Conservation (phyloP, 2,888 invertebrate species). For the Ypsolopha scabrella region DNA sequence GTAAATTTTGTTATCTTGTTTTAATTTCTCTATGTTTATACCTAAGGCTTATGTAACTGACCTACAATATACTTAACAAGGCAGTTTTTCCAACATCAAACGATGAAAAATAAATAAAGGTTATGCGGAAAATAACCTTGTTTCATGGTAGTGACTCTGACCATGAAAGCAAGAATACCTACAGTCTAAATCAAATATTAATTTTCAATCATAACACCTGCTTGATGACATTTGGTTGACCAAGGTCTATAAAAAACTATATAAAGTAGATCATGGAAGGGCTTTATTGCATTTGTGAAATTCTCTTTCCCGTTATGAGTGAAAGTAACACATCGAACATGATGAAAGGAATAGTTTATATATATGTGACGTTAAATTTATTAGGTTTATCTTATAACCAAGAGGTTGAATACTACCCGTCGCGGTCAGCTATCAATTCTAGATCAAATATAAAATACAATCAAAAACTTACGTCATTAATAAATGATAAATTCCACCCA, state of each 20-base stretch:
- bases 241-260: conserved; percentile 38
- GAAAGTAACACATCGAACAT: background rate
- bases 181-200: conserved; percentile 47
- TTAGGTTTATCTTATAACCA: conserved; percentile 16
- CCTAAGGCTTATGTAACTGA: background rate
- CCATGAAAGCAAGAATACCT: conserved; percentile 15
- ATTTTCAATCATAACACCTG: conserved; percentile 66
- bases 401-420: conserved; percentile 42
- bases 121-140: conserved; percentile 10
- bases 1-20: conserved; percentile 20
- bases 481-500: conserved; percentile 1
- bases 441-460: background rate
- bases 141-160: conserved; percentile 31
- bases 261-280: conserved; percentile 23
- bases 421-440: conserved; percentile 18
- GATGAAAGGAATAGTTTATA: conserved; percentile 7
- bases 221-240: conserved; percentile 28
- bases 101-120: background rate
- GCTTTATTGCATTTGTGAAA: background rate
- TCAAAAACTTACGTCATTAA: background rate
- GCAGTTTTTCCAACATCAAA: background rate
- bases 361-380: background rate
- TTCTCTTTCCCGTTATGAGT: background rate
- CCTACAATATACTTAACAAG: background rate
- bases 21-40: conserved; percentile 11